Conservation (phyloP, 2,113 vertebrate species). For the Thryonomys swinderianus region DNA sequence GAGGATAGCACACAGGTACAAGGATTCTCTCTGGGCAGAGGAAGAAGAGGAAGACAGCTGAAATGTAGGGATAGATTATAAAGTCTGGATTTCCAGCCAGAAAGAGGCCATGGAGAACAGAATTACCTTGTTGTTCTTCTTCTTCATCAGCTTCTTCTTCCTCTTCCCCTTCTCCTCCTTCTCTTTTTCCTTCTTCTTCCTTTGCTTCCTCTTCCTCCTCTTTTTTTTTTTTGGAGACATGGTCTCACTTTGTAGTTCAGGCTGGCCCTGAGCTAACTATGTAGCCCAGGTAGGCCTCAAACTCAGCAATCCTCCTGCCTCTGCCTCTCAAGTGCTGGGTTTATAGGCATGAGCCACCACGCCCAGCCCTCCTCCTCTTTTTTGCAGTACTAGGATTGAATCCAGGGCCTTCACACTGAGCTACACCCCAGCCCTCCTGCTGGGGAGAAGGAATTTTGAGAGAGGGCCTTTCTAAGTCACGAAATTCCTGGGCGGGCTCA, state of each 20-base stretch:
- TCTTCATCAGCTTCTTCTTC: neutral
- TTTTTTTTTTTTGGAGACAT: neutral
- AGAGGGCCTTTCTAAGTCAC: neutral
- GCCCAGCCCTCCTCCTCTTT: neutral
- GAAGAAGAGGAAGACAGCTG: constrained; percentile 11
- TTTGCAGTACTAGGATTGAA: neutral
- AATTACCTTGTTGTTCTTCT: neutral
- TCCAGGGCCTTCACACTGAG: neutral
- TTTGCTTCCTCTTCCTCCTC: neutral
- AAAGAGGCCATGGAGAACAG: neutral
- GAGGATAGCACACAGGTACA: neutral
- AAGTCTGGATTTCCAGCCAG: neutral
- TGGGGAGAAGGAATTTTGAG: neutral
- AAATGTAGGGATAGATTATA: neutral
- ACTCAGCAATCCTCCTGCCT: no score
- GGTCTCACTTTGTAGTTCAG: no score
- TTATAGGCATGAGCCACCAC: no score
- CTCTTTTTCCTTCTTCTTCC: neutral
- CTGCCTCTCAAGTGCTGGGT: no score
- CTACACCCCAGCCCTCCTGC: neutral
- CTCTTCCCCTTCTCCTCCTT: neutral
- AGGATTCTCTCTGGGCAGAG: neutral
- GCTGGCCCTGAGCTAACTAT: no score
- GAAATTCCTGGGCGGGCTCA: neutral
- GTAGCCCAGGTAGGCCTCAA: no score